Conservation (phyloP, 1,140 invertebrate genomes). For the Heliconius eleuchia region DNA sequence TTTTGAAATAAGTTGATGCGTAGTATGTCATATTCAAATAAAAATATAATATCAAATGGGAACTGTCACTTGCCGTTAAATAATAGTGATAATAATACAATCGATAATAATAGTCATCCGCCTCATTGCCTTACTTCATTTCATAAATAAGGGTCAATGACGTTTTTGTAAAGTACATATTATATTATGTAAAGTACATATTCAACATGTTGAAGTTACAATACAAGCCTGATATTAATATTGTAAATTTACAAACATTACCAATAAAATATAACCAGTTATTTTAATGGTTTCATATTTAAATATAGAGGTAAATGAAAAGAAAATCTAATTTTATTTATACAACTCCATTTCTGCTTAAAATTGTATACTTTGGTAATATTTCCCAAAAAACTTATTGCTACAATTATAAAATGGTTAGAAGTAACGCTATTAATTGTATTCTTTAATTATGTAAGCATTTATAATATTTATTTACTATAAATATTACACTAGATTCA, state of each 20-base stretch:
- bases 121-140: not conserved
- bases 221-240: not conserved
- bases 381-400: not conserved
- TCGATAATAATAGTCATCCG: not conserved
- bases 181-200: too few species aligned
- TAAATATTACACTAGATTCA: not conserved
- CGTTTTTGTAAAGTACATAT: not conserved
- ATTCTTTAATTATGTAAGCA: slow-evolving; percentile 7
- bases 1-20: not conserved
- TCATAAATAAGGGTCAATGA: not conserved
- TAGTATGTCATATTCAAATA: not conserved
- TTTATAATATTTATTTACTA: slow-evolving; percentile 7
- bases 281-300: not conserved
- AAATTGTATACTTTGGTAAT: not conserved
- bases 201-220: not conserved
- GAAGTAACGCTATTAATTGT: slow-evolving; percentile 5
- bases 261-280: not conserved
- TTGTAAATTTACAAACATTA: not conserved
- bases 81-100: not conserved
- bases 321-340: not conserved
- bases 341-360: not conserved
- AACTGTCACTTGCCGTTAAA: not conserved
- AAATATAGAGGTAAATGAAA: not conserved
- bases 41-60: not conserved
- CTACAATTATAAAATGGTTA: not conserved